Conservation (phyloP, 1,140 invertebrate species). For the Oedothorax gibbosus region DNA sequence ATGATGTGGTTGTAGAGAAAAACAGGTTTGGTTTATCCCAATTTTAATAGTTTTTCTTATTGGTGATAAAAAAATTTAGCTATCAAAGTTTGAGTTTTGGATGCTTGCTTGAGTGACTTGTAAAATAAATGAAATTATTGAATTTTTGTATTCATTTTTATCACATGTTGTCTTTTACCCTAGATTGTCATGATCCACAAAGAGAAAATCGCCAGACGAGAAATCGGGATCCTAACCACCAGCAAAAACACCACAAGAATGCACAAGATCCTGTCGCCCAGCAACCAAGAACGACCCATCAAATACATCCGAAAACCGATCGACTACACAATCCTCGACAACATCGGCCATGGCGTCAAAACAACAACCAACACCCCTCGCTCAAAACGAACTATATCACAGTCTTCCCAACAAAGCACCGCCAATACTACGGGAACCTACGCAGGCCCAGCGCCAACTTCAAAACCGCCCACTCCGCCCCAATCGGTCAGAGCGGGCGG, state of each 20-base stretch:
- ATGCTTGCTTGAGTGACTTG: too few species aligned
- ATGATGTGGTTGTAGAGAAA: too few species aligned
- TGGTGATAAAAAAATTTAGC: not conserved
- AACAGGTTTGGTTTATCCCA: not conserved
- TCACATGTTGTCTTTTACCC: not conserved
- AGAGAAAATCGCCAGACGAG: constrained; percentile 95
- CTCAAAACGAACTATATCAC: constrained; percentile 56
- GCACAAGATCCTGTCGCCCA: constrained; percentile 96
- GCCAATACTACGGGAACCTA: constrained; percentile 35
- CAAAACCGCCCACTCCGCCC: constrained; percentile 94
- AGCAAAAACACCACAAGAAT: constrained; percentile 94
- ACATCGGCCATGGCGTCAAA: constrained; percentile 83
- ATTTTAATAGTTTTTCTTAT: not conserved
- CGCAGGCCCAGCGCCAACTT: constrained; percentile 86
- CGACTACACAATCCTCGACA: constrained; percentile 94
- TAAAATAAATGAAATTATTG: too few species aligned
- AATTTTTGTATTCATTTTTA: not conserved
- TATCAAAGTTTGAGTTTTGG: not conserved
- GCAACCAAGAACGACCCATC: constrained; percentile 95
- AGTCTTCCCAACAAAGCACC: constrained; percentile 42
- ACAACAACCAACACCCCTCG: constrained; percentile 55
- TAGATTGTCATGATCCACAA: constrained; percentile 97
- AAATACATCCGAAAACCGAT: constrained; percentile 97
- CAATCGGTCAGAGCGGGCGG: constrained; percentile 73
- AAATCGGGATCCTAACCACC: constrained; percentile 95